Evolutionary conservation across 2,113 vertebrate genomes (phyloP).

Genomic region (Psammodynastes pulverulentus): DNA sequence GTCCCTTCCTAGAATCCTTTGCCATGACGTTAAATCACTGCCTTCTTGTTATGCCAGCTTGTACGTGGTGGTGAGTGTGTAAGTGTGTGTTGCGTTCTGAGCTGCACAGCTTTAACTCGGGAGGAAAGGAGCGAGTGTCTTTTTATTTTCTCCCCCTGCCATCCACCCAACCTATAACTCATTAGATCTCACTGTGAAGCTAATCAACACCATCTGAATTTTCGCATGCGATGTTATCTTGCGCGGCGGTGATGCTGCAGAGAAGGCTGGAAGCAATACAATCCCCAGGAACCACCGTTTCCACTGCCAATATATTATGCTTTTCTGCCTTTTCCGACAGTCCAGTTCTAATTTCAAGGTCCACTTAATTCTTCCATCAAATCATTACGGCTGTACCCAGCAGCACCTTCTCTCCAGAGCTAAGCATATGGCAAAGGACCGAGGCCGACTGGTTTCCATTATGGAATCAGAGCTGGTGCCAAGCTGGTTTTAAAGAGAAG

Average conservation of each 20-base stretch:
- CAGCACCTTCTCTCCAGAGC: constrained; percentile 87
- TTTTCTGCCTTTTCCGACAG: constrained; percentile 65
- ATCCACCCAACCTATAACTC: constrained; percentile 3
- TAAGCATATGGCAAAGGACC: constrained; percentile 88
- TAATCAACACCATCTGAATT: constrained; percentile 55
- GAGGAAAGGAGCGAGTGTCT: not conserved
- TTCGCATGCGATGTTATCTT: constrained; percentile 28
- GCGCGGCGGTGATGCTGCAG: not conserved
- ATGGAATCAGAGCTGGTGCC: constrained; percentile 83
- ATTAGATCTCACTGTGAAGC: constrained; percentile 21
- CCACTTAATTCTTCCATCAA: constrained; percentile 93
- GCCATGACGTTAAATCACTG: too few species aligned
- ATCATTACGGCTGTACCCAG: constrained; percentile 90
- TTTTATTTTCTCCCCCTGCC: not conserved
- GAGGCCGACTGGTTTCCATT: constrained; percentile 86
- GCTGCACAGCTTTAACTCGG: not conserved
- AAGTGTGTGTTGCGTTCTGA: not conserved
- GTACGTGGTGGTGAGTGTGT: not conserved
- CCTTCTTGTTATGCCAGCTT: not conserved
- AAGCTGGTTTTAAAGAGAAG: constrained; percentile 62
- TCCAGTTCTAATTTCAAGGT: constrained; percentile 99
- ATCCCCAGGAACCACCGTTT: constrained; percentile 53
- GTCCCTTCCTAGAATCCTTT: not conserved
- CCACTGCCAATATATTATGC: constrained; percentile 70
- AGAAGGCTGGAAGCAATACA: not conserved